Percentiles rank a stretch among this genome's conserved stretches.
phyloP scores from a whole-genome alignment of 2,888 invertebrate species.

The Lasioglossum villosulum region DNA sequence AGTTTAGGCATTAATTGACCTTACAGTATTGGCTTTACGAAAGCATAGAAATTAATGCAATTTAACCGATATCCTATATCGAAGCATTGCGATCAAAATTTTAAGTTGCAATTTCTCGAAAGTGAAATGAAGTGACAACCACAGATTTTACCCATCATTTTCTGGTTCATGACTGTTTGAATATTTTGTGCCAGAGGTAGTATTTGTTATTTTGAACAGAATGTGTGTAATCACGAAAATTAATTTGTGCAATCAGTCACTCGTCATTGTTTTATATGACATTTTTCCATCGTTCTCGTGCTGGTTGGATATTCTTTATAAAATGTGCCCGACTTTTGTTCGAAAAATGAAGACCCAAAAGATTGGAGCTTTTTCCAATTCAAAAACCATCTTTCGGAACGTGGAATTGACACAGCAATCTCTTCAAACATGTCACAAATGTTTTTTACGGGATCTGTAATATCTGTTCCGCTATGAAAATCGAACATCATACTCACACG shows the following conservation, averaged over 20 bases:
- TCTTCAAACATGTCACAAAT: neutral
- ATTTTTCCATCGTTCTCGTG: neutral
- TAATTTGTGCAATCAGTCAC: neutral
- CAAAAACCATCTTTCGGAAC: neutral
- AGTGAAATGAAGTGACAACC: no score
- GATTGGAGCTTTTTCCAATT: neutral
- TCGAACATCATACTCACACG: neutral
- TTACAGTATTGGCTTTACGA: no score
- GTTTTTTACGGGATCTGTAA: neutral
- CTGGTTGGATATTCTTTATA: neutral
- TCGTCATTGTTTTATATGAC: neutral
- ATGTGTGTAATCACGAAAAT: no score
- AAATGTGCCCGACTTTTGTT: neutral
- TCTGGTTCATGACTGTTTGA: no score
- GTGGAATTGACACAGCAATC: slow-evolving; percentile 1
- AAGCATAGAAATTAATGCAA: no score
- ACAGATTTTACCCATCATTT: no score
- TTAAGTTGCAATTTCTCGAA: no score
- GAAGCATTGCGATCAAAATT: no score
- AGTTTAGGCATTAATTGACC: no score
- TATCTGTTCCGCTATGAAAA: neutral
- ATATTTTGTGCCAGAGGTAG: no score
- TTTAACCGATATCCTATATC: no score
- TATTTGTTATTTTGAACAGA: no score
- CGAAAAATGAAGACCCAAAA: neutral